Evolutionary conservation across 2,113 vertebrate species (phyloP).

Genomic region (Panthera tigris): DNA sequence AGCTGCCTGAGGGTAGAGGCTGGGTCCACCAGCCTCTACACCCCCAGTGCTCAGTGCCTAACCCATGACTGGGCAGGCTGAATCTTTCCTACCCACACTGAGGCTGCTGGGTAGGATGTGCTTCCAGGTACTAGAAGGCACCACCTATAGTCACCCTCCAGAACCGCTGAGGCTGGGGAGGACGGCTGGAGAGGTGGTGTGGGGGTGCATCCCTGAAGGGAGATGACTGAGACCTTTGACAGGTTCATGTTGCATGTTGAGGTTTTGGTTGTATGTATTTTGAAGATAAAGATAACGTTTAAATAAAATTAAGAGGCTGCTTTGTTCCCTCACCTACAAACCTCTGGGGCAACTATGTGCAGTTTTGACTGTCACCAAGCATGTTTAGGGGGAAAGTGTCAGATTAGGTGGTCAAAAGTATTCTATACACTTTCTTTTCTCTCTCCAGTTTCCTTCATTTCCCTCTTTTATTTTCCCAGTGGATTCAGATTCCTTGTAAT

Average conservation of each 20-base stretch:
- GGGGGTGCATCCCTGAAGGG: neutral
- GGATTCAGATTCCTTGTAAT: neutral
- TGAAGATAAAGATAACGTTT: neutral
- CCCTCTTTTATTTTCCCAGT: neutral
- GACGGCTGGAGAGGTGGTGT: rapidly evolving
- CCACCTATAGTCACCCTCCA: too few species aligned
- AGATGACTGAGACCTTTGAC: neutral
- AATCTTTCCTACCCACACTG: neutral
- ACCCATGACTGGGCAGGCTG: too few species aligned
- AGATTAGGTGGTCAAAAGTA: neutral
- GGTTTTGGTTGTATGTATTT: neutral
- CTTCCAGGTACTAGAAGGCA: neutral
- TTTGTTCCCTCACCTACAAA: neutral
- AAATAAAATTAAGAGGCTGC: neutral
- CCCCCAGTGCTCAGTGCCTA: neutral
- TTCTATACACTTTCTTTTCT: neutral
- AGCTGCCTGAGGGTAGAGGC: neutral
- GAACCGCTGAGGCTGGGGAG: neutral
- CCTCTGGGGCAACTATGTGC: neutral
- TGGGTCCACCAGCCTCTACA: neutral
- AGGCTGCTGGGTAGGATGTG: too few species aligned
- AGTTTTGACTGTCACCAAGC: neutral
- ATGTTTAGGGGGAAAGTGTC: neutral
- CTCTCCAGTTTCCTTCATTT: neutral
- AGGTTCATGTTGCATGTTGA: neutral